phyloP scores from a whole-genome alignment of 2,888 invertebrate genomes.

The Trimorus sp. region DNA sequence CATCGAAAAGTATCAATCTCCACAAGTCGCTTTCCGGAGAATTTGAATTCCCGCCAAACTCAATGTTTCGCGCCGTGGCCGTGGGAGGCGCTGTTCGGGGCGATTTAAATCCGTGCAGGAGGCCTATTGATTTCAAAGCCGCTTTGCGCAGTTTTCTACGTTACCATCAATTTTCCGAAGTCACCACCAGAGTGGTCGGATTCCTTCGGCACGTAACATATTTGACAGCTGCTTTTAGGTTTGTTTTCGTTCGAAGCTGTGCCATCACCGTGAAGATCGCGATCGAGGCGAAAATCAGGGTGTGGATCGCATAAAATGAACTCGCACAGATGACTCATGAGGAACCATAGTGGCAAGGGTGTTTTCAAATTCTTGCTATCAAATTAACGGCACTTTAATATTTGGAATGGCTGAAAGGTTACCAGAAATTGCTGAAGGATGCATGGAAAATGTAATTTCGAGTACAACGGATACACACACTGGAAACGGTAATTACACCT shows the following conservation, averaged over 20 bases:
- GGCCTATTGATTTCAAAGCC: conserved; percentile 3
- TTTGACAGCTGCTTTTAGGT: conserved; percentile 53
- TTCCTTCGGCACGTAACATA: conserved; percentile 17
- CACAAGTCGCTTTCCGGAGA: no score
- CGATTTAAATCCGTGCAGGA: no score
- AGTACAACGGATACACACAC: no score
- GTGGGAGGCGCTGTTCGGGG: no score
- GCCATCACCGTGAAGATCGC: background rate
- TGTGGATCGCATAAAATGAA: conserved; percentile 22
- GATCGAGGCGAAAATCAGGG: background rate
- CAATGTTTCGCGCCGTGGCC: no score
- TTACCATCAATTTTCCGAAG: conserved; percentile 23
- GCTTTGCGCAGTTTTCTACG: conserved; percentile 17
- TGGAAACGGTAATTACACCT: no score
- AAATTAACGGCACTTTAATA: conserved; percentile 44
- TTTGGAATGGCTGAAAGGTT: conserved; percentile 46
- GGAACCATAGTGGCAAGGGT: background rate
- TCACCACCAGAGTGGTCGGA: conserved; percentile 22
- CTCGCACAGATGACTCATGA: conserved; percentile 27
- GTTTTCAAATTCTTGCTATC: conserved; percentile 28
- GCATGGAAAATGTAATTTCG: conserved; percentile 40
- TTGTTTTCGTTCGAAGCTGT: conserved; percentile 36
- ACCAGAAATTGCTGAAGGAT: conserved; percentile 33
- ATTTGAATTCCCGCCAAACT: no score
- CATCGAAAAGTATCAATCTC: no score